These are phyloP conservation scores for Struthio camelus DNA, from an alignment of 2,113 vertebrate species.

Conservation along the genomic window DNA sequence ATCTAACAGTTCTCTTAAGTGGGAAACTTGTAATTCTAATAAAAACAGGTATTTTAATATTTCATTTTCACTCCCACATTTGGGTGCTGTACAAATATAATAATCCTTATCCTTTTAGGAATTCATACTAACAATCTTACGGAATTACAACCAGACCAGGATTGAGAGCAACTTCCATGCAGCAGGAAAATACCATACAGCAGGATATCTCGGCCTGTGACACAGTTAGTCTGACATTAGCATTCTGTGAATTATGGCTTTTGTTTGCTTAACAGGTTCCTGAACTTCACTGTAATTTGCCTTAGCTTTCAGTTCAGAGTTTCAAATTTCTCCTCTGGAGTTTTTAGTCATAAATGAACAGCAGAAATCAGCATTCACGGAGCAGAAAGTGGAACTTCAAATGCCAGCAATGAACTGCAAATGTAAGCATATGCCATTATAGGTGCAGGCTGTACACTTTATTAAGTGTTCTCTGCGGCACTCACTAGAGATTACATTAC, in stretches of 20 bases:
- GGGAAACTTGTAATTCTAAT: slow-evolving; percentile 7
- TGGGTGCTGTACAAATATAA: not conserved
- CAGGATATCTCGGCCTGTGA: not conserved
- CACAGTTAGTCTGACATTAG: not conserved
- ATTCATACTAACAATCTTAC: not conserved
- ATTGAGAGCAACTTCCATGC: not conserved
- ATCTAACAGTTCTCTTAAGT: not conserved
- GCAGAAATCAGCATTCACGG: not conserved
- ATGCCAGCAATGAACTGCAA: not conserved
- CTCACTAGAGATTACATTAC: not conserved
- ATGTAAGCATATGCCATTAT: no score
- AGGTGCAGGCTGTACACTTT: not conserved
- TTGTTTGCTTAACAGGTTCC: not conserved
- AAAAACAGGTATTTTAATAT: no score
- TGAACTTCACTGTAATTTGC: not conserved
- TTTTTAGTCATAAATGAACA: not conserved
- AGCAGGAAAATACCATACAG: not conserved
- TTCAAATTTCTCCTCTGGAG: not conserved
- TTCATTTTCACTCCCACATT: slow-evolving; percentile 3
- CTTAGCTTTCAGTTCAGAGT: not conserved
- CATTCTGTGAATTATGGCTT: not conserved
- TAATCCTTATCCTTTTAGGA: not conserved
- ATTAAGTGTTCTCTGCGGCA: not conserved
- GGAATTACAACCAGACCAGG: not conserved
- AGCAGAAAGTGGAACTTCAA: not conserved